Percentiles rank a stretch among this genome's conserved stretches.
Evolutionary conservation across 2,113 vertebrate genomes (phyloP).

Genomic region (Xenopus borealis): DNA sequence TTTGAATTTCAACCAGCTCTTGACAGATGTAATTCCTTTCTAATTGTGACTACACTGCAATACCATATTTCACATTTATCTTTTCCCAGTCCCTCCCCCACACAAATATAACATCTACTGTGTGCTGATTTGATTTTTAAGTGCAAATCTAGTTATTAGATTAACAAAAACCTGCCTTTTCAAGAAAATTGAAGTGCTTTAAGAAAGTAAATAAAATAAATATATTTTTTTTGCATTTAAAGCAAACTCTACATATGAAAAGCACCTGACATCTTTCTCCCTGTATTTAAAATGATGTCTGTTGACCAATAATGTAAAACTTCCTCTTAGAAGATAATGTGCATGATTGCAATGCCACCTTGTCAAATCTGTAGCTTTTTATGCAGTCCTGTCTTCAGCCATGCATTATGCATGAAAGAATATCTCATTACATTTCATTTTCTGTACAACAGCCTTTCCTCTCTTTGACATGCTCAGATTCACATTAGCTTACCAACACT

Average conservation of each 20-base stretch:
- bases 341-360: conserved; percentile 81
- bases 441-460: conserved; percentile 71
- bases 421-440: conserved; percentile 90
- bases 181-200: conserved; percentile 79
- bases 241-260: conserved; percentile 63
- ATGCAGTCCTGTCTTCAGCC: conserved; percentile 78
- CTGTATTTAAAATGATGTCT: conserved; percentile 67
- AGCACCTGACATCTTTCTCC: conserved; percentile 59
- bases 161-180: conserved; percentile 72
- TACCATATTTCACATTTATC: conserved; percentile 54
- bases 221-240: conserved; percentile 60
- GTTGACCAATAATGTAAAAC: conserved; percentile 77
- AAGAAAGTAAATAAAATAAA: conserved; percentile 83
- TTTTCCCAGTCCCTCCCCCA: conserved; percentile 1
- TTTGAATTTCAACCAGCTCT: conserved; percentile 58
- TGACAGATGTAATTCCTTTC: conserved; percentile 54
- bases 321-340: conserved; percentile 83
- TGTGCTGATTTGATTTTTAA: conserved; percentile 43
- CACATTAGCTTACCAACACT: conserved; percentile 66
- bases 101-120: conserved; percentile 12
- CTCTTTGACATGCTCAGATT: conserved; percentile 65
- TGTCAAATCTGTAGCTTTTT: conserved; percentile 84
- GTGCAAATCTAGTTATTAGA: conserved; percentile 54
- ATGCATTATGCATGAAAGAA: conserved; percentile 89
- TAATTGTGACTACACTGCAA: conserved; percentile 56